phyloP scores from a whole-genome alignment of 2,888 invertebrate species.

The Itoplectis maculator region DNA sequence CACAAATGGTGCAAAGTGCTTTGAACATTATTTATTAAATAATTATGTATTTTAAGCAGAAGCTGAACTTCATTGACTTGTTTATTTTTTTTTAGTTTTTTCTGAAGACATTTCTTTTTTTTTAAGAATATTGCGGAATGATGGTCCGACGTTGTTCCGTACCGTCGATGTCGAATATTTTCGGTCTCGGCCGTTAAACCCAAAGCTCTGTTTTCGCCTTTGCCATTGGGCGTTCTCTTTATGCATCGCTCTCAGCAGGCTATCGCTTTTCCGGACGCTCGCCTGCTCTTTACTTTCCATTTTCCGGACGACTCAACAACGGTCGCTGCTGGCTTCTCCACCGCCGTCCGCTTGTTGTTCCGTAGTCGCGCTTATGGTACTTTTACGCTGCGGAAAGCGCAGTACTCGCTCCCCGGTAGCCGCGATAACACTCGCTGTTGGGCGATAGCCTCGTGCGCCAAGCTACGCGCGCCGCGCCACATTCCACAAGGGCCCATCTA shows the following conservation, averaged over 20 bases:
- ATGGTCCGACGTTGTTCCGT: neutral
- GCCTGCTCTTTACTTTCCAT: conserved; percentile 52
- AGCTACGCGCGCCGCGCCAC: neutral
- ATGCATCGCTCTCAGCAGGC: conserved; percentile 24
- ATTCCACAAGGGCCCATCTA: neutral
- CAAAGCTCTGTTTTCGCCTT: conserved; percentile 27
- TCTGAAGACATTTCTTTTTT: neutral
- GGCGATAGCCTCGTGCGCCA: neutral
- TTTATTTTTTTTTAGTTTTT: neutral
- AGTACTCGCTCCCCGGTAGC: neutral
- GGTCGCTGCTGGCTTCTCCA: neutral
- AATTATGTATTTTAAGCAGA: no score
- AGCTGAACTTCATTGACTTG: neutral
- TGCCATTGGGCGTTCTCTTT: neutral
- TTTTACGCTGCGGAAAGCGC: conserved; percentile 19
- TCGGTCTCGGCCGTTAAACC: neutral
- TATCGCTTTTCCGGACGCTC: conserved; percentile 22
- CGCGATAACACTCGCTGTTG: conserved; percentile 37
- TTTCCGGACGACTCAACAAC: conserved; percentile 30
- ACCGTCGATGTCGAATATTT: neutral
- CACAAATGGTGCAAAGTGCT: no score
- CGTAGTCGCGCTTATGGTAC: conserved; percentile 1
- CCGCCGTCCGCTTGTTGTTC: neutral
- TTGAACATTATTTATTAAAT: no score
- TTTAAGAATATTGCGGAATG: neutral